A percentile compares a stretch with the other conserved stretches of the same genome.
Conservation (phyloP, 2,888 invertebrate species). For the Cheilosia pagana region DNA sequence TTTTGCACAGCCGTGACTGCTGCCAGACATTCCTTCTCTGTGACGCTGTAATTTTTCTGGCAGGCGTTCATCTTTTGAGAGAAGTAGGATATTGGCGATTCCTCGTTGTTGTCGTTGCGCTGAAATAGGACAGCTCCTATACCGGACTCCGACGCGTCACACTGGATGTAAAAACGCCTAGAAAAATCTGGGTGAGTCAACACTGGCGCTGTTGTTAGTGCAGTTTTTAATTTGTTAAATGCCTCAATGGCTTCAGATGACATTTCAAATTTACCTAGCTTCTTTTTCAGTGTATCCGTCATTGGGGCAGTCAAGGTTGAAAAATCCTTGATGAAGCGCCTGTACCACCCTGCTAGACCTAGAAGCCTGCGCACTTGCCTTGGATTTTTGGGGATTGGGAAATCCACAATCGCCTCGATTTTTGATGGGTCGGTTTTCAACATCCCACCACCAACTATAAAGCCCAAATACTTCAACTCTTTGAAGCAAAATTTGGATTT, state of each 20-base stretch:
- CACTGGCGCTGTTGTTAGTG: conserved; percentile 53
- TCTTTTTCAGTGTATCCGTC: not conserved
- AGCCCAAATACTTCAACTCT: too few relatives aligned
- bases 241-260: conserved; percentile 39
- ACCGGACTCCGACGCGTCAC: conserved; percentile 47
- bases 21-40: too few relatives aligned
- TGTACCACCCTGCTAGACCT: not conserved
- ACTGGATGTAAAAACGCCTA: conserved; percentile 13
- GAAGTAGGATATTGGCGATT: not conserved
- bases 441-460: not conserved
- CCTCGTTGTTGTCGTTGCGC: not conserved
- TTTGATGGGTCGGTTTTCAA: too few relatives aligned
- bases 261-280: too few relatives aligned
- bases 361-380: not conserved
- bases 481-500: too few relatives aligned
- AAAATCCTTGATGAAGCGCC: conserved; percentile 2
- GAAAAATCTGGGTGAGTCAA: conserved; percentile 59
- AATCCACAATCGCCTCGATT: too few relatives aligned
- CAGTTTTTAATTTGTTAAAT: conserved; percentile 48
- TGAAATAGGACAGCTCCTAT: not conserved
- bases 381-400: too few relatives aligned
- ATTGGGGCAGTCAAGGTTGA: not conserved
- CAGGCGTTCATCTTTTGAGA: too few relatives aligned
- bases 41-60: not conserved
- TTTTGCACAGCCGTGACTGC: too few relatives aligned